Conservation (phyloP, 1,140 invertebrate species). For the Ostrea denselamellosa region DNA sequence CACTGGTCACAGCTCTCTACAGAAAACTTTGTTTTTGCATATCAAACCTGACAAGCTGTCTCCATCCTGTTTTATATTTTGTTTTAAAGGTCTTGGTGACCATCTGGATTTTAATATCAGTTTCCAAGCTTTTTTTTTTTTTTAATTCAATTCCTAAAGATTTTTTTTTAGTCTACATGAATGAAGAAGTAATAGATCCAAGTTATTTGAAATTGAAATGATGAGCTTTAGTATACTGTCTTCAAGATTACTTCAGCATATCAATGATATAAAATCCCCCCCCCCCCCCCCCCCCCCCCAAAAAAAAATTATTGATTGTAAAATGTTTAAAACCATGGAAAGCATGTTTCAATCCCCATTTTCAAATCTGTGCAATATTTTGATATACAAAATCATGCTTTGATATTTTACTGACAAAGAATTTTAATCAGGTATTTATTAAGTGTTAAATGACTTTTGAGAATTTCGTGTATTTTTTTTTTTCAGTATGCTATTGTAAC, state of each 20-base stretch:
- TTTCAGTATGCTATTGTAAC: too few relatives aligned
- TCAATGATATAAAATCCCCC: too few relatives aligned
- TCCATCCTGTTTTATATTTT: neutral
- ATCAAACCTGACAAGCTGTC: conserved; percentile 18
- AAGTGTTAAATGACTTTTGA: neutral
- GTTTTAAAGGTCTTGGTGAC: conserved; percentile 12
- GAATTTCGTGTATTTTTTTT: too few relatives aligned
- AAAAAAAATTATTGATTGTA: neutral
- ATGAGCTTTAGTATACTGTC: neutral
- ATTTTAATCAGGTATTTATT: neutral
- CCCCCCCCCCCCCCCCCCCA: too few relatives aligned
- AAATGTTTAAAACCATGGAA: too few relatives aligned
- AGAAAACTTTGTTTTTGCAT: neutral
- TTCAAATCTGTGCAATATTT: neutral
- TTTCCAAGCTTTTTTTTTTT: neutral
- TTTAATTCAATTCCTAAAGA: neutral
- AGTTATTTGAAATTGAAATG: neutral
- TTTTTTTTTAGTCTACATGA: neutral
- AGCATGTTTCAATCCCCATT: neutral
- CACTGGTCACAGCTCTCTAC: neutral
- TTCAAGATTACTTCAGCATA: neutral
- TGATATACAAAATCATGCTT: neutral
- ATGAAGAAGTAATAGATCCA: neutral
- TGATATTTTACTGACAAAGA: conserved; percentile 6
- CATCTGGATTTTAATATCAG: neutral